Base-by-base conservation (phyloP, 1,140 invertebrate genomes). In the Geopemphigus sp. region DNA sequence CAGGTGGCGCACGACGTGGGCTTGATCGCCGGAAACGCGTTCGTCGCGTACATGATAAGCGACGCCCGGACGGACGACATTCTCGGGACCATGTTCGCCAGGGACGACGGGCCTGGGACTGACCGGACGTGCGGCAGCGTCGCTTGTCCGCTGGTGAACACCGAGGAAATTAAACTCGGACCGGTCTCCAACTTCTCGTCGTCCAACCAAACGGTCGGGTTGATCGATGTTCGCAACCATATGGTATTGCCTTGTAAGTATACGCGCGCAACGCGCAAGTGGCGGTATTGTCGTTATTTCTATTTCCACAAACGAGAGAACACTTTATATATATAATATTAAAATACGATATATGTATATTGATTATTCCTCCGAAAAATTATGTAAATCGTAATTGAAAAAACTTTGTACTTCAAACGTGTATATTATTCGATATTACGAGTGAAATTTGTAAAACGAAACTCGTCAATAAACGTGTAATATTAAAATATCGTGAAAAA, bases 1-100 rank as follows among this genome's bases (percentile, higher is more conserved):
- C 85, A 88, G 81, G 87, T 87, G 0, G 87, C 89, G n/a, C 88
- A 90, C 82, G 89, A 90, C 80, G 83, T 89, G 19, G 89, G 90
- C 0, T 83, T 90, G 8, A 87, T 90, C 8, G 39, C 88, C 0
- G 88, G 88, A 0, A 88, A 88, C 0, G 68, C 88, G 6, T 68
- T 87, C 19, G 81, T 83, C n/a, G 83, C 82, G 83, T 80, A 83
- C 82, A 82, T 83, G 82, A 74, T 81, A 24, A 81, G 81, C 10
- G 57, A 61, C 10, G 74, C 81, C 19, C 68, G 81, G 11, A 50
- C 63, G 54, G 72, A 74, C 24, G 53, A 76, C 54, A 66, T 54
- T 22, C 54, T 81, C 14, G 81, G 81, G n/a, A 81, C 81, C 84
- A 87, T 80, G 85, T 88, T 72, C 87, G 87, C 81, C 85, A 86